Conservation (phyloP, 2,113 vertebrate genomes). For the Miniopterus natalensis region DNA sequence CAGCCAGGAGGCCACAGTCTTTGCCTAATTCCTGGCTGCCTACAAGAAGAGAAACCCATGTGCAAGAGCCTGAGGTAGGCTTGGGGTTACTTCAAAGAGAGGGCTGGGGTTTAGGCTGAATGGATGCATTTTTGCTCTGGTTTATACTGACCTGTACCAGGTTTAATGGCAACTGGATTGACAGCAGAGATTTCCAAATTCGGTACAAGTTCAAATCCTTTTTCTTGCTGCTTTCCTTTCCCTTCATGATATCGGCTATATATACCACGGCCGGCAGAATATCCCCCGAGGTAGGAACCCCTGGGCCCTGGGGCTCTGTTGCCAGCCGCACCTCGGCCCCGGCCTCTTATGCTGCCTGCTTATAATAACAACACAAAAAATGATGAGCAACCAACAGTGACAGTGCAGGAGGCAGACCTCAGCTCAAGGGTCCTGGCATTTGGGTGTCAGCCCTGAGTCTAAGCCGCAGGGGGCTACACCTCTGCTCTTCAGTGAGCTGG, state of each 20-base stretch:
- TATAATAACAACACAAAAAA: slow-evolving; percentile 90
- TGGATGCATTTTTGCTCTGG: background rate
- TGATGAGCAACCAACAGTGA: slow-evolving; percentile 73
- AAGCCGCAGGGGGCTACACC: background rate
- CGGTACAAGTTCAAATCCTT: slow-evolving; percentile 96
- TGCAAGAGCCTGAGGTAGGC: background rate
- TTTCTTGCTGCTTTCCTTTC: slow-evolving; percentile 97
- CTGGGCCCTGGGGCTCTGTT: slow-evolving; percentile 96
- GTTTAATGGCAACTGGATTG: slow-evolving; percentile 97
- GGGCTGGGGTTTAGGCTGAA: background rate
- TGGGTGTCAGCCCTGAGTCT: background rate
- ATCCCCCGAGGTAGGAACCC: slow-evolving; percentile 99
- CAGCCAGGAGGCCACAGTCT: background rate
- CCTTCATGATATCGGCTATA: slow-evolving; percentile 99
- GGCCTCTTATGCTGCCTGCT: slow-evolving; percentile 99
- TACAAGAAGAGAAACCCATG: background rate
- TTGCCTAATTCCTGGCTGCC: background rate
- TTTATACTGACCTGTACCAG: slow-evolving; percentile 96
- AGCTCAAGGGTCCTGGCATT: background rate
- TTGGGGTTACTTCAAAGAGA: background rate
- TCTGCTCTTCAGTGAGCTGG: background rate
- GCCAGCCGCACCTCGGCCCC: slow-evolving; percentile 95
- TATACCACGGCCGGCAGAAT: slow-evolving; percentile 99
- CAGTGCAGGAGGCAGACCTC: accelerated
- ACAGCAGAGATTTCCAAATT: slow-evolving; percentile 96